These are phyloP conservation scores for Eremophila alpestris DNA, from an alignment of 2,797 vertebrate species.

Conservation along the genomic window DNA sequence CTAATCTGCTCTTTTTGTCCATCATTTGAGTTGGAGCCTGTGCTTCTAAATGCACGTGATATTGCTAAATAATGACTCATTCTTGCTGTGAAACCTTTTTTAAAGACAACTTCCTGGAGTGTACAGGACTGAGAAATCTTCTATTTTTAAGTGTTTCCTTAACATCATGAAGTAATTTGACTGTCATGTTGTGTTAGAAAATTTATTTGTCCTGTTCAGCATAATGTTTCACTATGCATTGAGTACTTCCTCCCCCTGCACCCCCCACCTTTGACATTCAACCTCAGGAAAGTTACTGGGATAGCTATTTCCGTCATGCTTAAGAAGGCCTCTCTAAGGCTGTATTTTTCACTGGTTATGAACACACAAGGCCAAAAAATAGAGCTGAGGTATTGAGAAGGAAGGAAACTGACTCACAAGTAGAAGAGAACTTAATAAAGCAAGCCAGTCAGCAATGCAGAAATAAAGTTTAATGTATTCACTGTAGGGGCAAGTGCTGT, in stretches of 20 bases:
- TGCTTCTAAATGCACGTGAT: not conserved
- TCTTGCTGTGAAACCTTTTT: not conserved
- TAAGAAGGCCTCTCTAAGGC: not conserved
- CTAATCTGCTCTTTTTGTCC: not conserved
- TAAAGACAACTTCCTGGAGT: not conserved
- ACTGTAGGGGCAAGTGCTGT: not conserved
- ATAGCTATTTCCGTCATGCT: not conserved
- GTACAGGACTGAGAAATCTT: not conserved
- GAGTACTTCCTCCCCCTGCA: not conserved
- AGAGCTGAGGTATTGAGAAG: not conserved
- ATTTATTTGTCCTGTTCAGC: not conserved
- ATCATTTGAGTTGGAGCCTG: not conserved
- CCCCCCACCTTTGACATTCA: not conserved
- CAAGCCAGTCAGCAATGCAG: not conserved
- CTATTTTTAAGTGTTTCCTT: constrained; percentile 38
- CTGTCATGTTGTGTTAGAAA: not conserved
- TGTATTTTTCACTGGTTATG: not conserved
- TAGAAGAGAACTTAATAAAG: not conserved
- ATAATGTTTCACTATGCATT: not conserved
- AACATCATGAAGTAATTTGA: not conserved
- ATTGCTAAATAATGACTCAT: constrained; percentile 13
- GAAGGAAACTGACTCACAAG: not conserved
- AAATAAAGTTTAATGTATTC: not conserved
- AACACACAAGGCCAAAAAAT: not conserved
- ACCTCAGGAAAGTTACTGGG: not conserved